Base-by-base conservation (phyloP, 2,113 vertebrate species). In the Cebidichthys violaceus region DNA sequence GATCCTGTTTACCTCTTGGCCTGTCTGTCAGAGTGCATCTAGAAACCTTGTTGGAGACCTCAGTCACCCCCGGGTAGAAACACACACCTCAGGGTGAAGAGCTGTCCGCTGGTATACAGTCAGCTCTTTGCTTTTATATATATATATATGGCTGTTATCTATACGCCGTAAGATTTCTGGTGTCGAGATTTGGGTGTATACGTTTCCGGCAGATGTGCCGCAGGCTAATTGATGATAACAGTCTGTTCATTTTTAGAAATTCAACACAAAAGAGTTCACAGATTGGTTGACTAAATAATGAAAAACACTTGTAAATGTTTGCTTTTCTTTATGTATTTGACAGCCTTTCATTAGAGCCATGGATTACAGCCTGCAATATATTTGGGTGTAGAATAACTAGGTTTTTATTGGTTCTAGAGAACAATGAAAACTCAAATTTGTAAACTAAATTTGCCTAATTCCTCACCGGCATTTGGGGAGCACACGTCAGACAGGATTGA, bases 1-100 rank as follows among this genome's bases (percentile, higher is more conserved):
- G 73, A 82, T 70, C 78, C 55, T 85, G 76, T 89, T 88, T 77
- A 86, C 82, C 60, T 79, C 54, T 57, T n/a, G 33, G 71, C 67
- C 59, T 64, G 80, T 81, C 74, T 64, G 66, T 61, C 65, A 72
- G 76, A 77, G 75, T 90, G 20, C 20, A 13, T 52, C 50, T 61
- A 14, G 67, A 35, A 75, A 60, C 41, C 52, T 70, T 22, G 74
- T n/a, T 50, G 68, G 70, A 79, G 65, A 83, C 54, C 75, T 74
- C 66, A 31, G 70, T 61, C 55, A 50, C 59, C 54, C 14, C 14
- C 27, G 5, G 5, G 55, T 9, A 39, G 37, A 77, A 47, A 65
- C 37, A 70, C 73, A 47, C 61, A 41, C 72, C 76, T 61, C n/a
- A 9, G 59, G 60, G 75, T 50, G 2, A 75, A 29, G 52, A 77